phyloP scores from a whole-genome alignment of 2,113 vertebrate genomes.

The Tamias sibiricus region DNA sequence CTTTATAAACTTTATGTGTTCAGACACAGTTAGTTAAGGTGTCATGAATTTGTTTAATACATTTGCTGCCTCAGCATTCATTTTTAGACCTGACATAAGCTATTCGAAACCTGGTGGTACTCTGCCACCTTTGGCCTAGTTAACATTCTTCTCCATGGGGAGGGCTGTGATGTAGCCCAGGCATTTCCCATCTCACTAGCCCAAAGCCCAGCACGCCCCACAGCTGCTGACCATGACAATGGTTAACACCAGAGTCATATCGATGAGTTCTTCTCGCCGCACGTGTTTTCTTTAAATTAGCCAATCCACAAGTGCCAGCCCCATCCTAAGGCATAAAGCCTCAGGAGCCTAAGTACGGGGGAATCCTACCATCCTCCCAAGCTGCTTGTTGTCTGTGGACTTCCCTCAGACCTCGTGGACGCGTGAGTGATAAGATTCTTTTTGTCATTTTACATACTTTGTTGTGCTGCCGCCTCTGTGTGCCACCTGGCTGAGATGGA shows the following conservation, averaged over 20 bases:
- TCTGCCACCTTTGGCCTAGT: not conserved
- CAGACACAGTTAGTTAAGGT: not conserved
- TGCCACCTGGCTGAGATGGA: not conserved
- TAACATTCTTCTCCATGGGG: not conserved
- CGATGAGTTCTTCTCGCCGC: rapidly evolving
- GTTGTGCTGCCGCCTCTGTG: not conserved
- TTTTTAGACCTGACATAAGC: not conserved
- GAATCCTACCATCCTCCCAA: rapidly evolving
- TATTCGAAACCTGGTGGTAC: not conserved
- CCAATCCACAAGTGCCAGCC: not conserved
- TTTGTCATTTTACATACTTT: not conserved
- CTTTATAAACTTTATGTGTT: not conserved
- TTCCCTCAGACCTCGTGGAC: not conserved
- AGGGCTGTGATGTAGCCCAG: not conserved
- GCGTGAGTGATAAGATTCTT: not conserved
- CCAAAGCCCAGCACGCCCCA: too few relatives aligned
- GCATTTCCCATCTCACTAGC: not conserved
- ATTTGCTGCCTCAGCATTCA: not conserved
- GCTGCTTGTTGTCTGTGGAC: not conserved
- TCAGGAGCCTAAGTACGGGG: rapidly evolving
- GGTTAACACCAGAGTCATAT: not conserved
- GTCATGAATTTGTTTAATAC: not conserved
- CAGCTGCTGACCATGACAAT: not conserved
- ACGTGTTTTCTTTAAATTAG: not conserved
- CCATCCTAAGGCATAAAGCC: too few relatives aligned